A percentile compares a stretch with the other conserved stretches of the same genome.
These are phyloP conservation scores for Sebastes schlegelii DNA, from an alignment of 2,113 vertebrate genomes.

Conservation along the genomic window DNA sequence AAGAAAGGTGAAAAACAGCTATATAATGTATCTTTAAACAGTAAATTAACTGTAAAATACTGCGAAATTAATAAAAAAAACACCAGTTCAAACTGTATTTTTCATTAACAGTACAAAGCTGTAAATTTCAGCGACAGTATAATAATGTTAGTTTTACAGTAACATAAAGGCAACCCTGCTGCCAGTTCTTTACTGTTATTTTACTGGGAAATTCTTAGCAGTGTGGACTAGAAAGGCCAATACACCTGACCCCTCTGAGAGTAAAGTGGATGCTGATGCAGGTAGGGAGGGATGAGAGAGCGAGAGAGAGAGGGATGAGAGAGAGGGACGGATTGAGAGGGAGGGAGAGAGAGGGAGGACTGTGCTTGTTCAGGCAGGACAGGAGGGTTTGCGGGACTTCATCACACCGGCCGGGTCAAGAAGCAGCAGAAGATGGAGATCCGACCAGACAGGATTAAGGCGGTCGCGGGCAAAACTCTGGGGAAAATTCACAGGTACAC, in stretches of 20 bases:
- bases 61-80: no score
- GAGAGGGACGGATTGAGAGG: constrained; percentile 16
- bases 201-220: no score
- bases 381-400: constrained; percentile 74
- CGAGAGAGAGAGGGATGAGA: constrained; percentile 20
- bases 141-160: no score
- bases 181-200: no score
- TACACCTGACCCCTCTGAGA: constrained; percentile 30
- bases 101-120: no score
- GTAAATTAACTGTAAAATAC: no score
- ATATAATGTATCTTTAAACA: no score
- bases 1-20: no score
- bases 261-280: constrained; percentile 10
- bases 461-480: constrained; percentile 83
- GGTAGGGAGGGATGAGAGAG: not conserved
- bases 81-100: no score
- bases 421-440: constrained; percentile 85
- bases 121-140: no score
- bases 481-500: constrained; percentile 86
- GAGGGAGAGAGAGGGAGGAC: constrained; percentile 40
- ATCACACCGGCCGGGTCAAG: constrained; percentile 80
- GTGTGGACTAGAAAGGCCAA: not conserved
- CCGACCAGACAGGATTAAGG: constrained; percentile 87
- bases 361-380: constrained; percentile 63
- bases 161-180: no score